Evolutionary conservation across 2,113 vertebrate genomes (phyloP), one percentile per base, ranked within the genome.

Genomic region (Oriolus oriolus): DNA sequence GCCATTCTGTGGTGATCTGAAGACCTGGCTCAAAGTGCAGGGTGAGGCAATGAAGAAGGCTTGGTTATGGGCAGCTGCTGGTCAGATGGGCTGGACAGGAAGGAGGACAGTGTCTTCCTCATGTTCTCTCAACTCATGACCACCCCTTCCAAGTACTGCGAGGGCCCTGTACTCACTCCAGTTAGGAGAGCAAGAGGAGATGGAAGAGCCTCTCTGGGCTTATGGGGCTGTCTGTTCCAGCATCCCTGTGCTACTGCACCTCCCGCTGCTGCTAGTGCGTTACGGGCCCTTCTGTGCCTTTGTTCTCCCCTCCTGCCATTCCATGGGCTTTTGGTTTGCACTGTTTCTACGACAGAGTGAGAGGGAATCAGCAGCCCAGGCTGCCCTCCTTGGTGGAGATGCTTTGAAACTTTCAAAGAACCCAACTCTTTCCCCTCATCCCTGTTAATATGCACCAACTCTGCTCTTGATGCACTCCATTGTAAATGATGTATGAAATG

Each of bases 401-500:
- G 91, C 96, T 97, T 95, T 96, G 93, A 95, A 96, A 95, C 94
- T 86, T 95, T 96, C 93, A 97, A 97, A 97, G 94, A 90, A 75
- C 60, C 76, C 92, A 93, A 86, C 76, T 93, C 95, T 77, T 85
- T 89, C 76, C 86, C 92, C 76, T 89, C 66, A 71, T 93, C 86
- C 69, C 94, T 68, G 89, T 96, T 97, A 96, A 95, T 95, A 95
- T 92, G 93, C 95, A 92, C 95, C 11, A 24, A 66, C 95, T 74
- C 94, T 71, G 91, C 89, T 95, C 95, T 69, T 78, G 94, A 96
- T 88, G 79, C 93, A 68, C 80, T 93, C 93, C 94, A 92, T 84
- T 97, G 95, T 97, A 96, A 97, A 97, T 97, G 96, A 96, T 97
- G 96, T 97, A 97, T 97, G 96, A 96, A 96, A 97, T 96, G 94